Evolutionary conservation across 2,888 invertebrate species (phyloP), one percentile per base, ranked within the genome.

Genomic region (Macrosoma leucophasiata): DNA sequence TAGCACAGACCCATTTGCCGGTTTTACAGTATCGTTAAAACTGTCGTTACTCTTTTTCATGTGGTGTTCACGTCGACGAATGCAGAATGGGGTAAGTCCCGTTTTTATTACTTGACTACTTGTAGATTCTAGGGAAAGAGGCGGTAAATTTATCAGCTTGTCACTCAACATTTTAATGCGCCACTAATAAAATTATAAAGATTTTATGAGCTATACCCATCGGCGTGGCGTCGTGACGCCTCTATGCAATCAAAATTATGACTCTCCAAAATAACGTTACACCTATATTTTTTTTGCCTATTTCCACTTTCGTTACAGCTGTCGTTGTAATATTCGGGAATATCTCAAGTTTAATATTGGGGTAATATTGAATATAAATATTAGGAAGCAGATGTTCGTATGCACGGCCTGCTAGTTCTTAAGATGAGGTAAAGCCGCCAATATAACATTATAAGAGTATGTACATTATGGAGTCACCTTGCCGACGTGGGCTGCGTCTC

Each of bases 1-100:
- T 58, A 50, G 53, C 54, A 43, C 40, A 41, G 43, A 50, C 57
- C 58, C 63, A 67, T 63, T 62, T 54, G 61, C 59, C 63, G 52
- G 61, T 61, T 72, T 75, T 66, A 76, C 63, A 55, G 62, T 69
- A 64, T 72, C 74, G 69, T 79, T 76, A 78, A n/a, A 79, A 73
- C 48, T 58, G 66, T 63, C 69, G 58, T 78, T 76, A 70, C 69
- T 59, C 64, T 74, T 77, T 79, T 85, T 82, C 79, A 81, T 84
- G 84, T 78, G 82, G 69, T 58, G 71, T 63, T 56, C 55, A 60
- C 54, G 53, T 53, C 58, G 55, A 52, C 58, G 63, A 59, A 58
- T 64, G 61, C 75, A 87, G 87, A 87, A 87, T 74, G 87, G 87
- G 85, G 87, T 87, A 78, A 87, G 87, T 73, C 48, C 15, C 39